Evolutionary conservation across 2,888 invertebrate genomes (phyloP), one percentile per base, ranked within the genome.

Genomic region (Amiota minor): DNA sequence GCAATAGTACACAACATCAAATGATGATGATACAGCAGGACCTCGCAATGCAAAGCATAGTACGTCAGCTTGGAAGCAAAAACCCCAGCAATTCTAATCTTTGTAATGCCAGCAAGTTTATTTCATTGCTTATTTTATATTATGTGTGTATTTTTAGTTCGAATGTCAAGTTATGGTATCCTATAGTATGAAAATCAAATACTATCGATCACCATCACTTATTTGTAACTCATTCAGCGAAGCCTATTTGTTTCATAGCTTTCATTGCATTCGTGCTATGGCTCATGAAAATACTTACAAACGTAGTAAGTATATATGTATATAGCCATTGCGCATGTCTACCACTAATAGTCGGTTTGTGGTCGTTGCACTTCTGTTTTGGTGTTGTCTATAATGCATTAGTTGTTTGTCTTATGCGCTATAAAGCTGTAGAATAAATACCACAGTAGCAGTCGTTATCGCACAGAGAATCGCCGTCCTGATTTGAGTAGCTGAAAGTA

Each of bases 51-150:
- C 23, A 62, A 9, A 18, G 45, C 62, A 53, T 45, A 12, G 45
- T 20, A 10, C 12, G 9, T 18, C 59, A 59, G 59, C 20, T 18
- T 9, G 59, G 11, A 9, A 11, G 20, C 59, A 59, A 16, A 18
- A 0, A 23, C 23, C 23, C 23, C 23, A n/a, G n/a, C n/a, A n/a
- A n/a, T n/a, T n/a, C n/a, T n/a, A n/a, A n/a, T n/a, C n/a, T n/a
- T n/a, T n/a, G 14, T 53, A 16, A 8, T 8, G 53, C 53, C 16
- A 53, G 16, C 20, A 56, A 16, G n/a, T 11, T 11, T 20, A 10
- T 65, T 76, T 68, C 84, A 85, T 83, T 83, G 82, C 84, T 83
- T 83, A 83, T 84, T 83, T 83, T 84, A 83, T 82, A 84, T 84
- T 70, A 85, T 79, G 82, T 83, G 80, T 83, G 82, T 23, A 1